These are phyloP conservation scores for Aurelia coerulea DNA, from an alignment of 30 jellyfish, hydroid and myxozoan species.

Conservation along the genomic window DNA sequence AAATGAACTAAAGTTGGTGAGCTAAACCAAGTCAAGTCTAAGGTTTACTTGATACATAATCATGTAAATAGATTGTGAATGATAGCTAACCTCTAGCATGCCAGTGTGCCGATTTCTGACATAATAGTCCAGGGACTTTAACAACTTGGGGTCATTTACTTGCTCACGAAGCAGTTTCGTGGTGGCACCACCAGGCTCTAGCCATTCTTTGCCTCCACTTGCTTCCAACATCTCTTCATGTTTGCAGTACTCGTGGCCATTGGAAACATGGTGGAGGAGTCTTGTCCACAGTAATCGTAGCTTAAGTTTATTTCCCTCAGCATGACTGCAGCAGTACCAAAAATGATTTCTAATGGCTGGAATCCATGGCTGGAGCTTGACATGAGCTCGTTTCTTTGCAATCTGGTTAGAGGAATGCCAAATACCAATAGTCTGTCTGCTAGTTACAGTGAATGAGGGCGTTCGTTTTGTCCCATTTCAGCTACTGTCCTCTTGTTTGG, in stretches of 20 bases:
- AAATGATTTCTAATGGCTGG: not conserved
- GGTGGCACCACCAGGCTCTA: slow-evolving; percentile 23
- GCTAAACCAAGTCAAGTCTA: no score
- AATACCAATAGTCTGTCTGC: no score
- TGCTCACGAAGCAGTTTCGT: not conserved
- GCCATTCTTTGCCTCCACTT: slow-evolving; percentile 21
- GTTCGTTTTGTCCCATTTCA: no score
- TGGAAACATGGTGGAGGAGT: slow-evolving; percentile 17
- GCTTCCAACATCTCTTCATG: slow-evolving; percentile 19
- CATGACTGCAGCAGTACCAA: not conserved
- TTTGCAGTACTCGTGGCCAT: slow-evolving; percentile 10
- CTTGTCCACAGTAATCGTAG: slow-evolving; percentile 21
- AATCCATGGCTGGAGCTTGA: not conserved
- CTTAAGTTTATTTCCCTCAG: slow-evolving; percentile 13
- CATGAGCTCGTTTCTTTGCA: no score
- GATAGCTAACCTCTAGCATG: not conserved
- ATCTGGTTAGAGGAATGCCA: no score
- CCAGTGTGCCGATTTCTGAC: slow-evolving; percentile 5
- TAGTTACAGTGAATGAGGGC: no score
- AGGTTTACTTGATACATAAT: no score
- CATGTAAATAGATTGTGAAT: no score
- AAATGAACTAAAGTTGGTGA: no score
- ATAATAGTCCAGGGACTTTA: slow-evolving; percentile 3
- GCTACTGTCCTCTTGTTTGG: no score
- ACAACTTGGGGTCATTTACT: not conserved